These are phyloP conservation scores for Nemapogon koenigi DNA, from an alignment of 2,888 invertebrate genomes.

Conservation along the genomic window DNA sequence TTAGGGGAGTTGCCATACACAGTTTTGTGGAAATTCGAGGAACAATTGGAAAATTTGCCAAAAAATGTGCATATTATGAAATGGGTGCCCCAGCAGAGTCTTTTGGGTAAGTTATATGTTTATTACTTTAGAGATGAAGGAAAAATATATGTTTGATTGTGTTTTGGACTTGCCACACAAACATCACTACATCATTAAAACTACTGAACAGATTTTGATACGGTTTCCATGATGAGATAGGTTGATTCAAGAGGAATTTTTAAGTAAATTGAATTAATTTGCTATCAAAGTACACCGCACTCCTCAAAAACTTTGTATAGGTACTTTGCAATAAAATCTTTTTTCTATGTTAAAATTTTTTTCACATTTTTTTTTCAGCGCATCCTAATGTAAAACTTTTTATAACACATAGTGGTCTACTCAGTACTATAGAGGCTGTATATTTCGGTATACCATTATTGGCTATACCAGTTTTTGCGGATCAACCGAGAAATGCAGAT, in stretches of 20 bases:
- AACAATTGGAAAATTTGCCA: slow-evolving; percentile 32
- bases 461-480: slow-evolving; percentile 36
- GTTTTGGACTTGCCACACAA: no score
- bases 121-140: background rate
- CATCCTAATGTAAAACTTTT: slow-evolving; percentile 29
- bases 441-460: slow-evolving; percentile 34
- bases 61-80: slow-evolving; percentile 43
- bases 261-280: no score
- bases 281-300: no score
- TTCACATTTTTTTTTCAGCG: slow-evolving; percentile 21
- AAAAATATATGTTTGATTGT: no score
- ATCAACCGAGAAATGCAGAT: slow-evolving; percentile 34
- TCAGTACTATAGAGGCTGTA: slow-evolving; percentile 28
- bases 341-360: no score
- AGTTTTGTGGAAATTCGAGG: slow-evolving; percentile 60
- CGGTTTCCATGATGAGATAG: no score
- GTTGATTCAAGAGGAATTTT: no score
- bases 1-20: slow-evolving; percentile 32
- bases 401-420: slow-evolving; percentile 32
- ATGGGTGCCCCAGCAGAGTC: slow-evolving; percentile 61
- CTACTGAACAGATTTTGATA: no score
- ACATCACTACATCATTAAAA: no score
- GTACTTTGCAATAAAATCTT: no score
- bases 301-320: no score
- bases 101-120: slow-evolving; percentile 35